Conservation (phyloP, 2,113 vertebrate genomes). For the Papio anubis region DNA sequence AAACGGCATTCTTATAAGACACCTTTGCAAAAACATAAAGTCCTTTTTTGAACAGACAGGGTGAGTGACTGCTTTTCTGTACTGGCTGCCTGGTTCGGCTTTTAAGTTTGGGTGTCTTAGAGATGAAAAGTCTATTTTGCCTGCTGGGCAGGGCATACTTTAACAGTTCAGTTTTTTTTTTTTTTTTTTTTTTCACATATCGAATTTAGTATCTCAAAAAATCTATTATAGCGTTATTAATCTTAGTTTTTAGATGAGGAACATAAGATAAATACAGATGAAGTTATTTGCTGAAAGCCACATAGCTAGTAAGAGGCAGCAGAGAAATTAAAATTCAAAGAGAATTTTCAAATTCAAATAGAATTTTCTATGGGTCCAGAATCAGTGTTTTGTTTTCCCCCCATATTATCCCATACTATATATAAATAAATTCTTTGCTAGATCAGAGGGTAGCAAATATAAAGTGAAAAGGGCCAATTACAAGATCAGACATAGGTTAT, state of each 20-base stretch:
- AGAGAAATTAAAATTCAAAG: conserved; percentile 17
- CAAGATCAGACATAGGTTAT: not conserved
- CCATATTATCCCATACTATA: not conserved
- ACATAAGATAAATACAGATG: not conserved
- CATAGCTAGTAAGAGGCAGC: not conserved
- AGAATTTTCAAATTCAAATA: not conserved
- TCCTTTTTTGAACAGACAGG: not conserved
- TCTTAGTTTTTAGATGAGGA: not conserved
- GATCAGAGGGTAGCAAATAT: not conserved
- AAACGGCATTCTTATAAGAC: not conserved
- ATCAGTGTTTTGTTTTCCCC: not conserved
- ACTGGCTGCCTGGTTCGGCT: not conserved
- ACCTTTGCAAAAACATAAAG: not conserved
- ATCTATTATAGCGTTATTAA: not conserved
- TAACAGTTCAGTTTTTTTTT: not conserved
- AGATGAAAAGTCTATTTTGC: not conserved
- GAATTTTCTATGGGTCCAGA: not conserved
- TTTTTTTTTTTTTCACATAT: not conserved
- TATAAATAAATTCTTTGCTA: not conserved
- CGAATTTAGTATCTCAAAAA: not conserved
- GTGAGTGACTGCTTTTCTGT: not conserved
- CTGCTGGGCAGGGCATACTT: not conserved
- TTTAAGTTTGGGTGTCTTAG: not conserved
- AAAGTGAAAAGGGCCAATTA: not conserved
- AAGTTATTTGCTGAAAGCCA: not conserved